Conservation (phyloP, 2,113 vertebrate genomes). For the Gasterosteus nipponicus region DNA sequence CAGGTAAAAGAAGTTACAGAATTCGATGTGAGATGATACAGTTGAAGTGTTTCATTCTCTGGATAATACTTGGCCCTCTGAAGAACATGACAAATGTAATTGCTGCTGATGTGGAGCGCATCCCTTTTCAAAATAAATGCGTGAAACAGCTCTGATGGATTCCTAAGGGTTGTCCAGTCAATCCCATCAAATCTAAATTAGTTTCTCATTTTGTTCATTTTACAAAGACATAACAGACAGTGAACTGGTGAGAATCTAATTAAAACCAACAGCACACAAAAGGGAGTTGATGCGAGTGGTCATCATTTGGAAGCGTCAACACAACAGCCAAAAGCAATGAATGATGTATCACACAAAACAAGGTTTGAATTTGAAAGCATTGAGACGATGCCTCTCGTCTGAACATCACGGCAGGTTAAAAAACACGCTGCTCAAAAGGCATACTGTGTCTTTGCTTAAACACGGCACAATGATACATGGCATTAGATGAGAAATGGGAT, state of each 20-base stretch:
- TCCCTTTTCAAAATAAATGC: constrained; percentile 34
- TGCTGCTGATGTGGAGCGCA: constrained; percentile 21
- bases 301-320: constrained; percentile 48
- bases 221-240: constrained; percentile 42
- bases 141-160: constrained; percentile 15
- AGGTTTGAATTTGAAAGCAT: constrained; percentile 29
- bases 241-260: constrained; percentile 53
- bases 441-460: constrained; percentile 3
- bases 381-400: constrained; percentile 16
- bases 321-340: constrained; percentile 44
- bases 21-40: constrained; percentile 76
- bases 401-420: constrained; percentile 19
- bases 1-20: constrained; percentile 72
- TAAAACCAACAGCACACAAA: constrained; percentile 62
- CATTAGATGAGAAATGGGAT: constrained; percentile 21
- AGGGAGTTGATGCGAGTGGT: constrained; percentile 65
- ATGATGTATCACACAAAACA: constrained; percentile 44
- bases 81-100: constrained; percentile 54
- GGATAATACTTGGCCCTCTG: constrained; percentile 33
- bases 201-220: not conserved
- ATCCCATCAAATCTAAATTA: no score
- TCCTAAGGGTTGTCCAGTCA: constrained; percentile 10
- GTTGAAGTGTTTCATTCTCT: constrained; percentile 71
- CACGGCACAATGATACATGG: constrained; percentile 7
- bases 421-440: constrained; percentile 19